These are phyloP conservation scores for Nymphalis io DNA, from an alignment of 1,140 invertebrate species.

Conservation along the genomic window DNA sequence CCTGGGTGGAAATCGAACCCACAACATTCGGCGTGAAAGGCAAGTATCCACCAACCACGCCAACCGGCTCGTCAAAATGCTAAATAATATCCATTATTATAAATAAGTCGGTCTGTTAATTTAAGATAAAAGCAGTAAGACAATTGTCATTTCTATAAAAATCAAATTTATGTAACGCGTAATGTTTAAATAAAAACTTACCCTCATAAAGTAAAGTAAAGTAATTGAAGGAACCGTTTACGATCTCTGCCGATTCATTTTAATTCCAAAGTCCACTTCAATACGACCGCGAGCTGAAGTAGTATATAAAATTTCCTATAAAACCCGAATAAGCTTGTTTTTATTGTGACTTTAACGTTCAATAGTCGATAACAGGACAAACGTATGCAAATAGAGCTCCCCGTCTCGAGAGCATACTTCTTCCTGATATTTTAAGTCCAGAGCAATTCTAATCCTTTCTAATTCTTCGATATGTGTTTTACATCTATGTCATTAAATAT, in stretches of 20 bases:
- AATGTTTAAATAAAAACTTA: too few relatives aligned
- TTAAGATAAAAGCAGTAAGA: too few relatives aligned
- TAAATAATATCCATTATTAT: too few relatives aligned
- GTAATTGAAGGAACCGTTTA: constrained; percentile 10
- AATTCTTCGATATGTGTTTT: not conserved
- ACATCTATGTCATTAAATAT: too few relatives aligned
- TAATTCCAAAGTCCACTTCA: constrained; percentile 14
- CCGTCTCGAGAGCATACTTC: not conserved
- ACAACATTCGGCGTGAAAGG: too few relatives aligned
- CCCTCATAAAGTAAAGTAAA: not conserved
- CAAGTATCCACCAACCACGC: too few relatives aligned
- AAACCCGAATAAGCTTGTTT: constrained; percentile 11
- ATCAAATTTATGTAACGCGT: too few relatives aligned
- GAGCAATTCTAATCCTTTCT: constrained; percentile 6
- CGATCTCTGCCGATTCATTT: not conserved
- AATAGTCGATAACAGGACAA: constrained; percentile 16
- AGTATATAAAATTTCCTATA: constrained; percentile 17
- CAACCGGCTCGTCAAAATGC: too few relatives aligned
- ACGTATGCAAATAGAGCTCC: constrained; percentile 22
- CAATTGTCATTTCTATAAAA: too few relatives aligned
- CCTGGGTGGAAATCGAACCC: too few relatives aligned
- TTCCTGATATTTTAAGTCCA: not conserved
- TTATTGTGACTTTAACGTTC: constrained; percentile 19
- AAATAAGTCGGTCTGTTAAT: too few relatives aligned
- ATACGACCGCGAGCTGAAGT: not conserved